A percentile compares a stretch with the other conserved stretches of the same genome.
phyloP scores from a whole-genome alignment of 2,888 invertebrate species.

The Bedellia somnulentella region DNA sequence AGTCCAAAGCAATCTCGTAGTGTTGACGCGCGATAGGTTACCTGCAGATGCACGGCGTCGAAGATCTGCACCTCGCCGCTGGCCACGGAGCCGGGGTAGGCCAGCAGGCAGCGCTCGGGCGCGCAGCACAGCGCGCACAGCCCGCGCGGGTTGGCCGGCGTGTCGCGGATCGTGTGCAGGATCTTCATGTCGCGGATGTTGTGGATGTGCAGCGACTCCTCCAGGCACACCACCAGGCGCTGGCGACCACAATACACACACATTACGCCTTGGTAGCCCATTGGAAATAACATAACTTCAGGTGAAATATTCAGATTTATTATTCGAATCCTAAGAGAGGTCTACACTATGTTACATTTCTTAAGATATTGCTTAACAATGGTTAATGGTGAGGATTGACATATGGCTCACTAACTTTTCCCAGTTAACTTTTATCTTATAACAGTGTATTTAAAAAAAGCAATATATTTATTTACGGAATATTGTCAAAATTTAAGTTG shows the following conservation, averaged over 20 bases:
- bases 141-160: conserved; percentile 92
- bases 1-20: too few species aligned
- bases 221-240: conserved; percentile 95
- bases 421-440: too few species aligned
- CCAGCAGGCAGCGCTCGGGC: conserved; percentile 90
- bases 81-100: conserved; percentile 93
- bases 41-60: conserved; percentile 87
- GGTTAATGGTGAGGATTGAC: too few species aligned
- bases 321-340: too few species aligned
- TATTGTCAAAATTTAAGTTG: too few species aligned
- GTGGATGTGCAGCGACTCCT: conserved; percentile 97
- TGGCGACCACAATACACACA: conserved; percentile 30
- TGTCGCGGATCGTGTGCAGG: conserved; percentile 96
- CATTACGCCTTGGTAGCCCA: neutral
- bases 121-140: conserved; percentile 88
- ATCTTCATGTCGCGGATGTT: conserved; percentile 98
- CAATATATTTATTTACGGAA: too few species aligned
- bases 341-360: too few species aligned
- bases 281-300: neutral
- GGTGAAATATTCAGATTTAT: too few species aligned
- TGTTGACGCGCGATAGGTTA: too few species aligned
- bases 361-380: too few species aligned
- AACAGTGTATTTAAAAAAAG: too few species aligned
- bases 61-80: conserved; percentile 96
- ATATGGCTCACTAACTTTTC: too few species aligned